These are phyloP conservation scores for Ischnura elegans DNA, from an alignment of 2,888 invertebrate genomes.

Conservation along the genomic window DNA sequence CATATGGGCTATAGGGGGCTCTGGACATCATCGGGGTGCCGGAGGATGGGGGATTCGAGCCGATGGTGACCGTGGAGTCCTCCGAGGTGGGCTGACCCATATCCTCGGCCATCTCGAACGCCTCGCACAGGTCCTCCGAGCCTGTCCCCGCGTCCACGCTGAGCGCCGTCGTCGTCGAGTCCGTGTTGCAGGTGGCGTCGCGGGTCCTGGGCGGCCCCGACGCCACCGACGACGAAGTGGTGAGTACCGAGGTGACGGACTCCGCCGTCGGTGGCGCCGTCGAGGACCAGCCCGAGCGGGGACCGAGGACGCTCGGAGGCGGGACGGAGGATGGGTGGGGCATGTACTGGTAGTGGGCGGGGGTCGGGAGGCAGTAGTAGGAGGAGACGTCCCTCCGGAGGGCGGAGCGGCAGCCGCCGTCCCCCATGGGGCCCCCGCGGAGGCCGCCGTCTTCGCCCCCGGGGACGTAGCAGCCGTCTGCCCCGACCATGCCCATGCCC, in stretches of 20 bases:
- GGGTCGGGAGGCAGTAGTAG: conserved; percentile 51
- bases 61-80: conserved; percentile 74
- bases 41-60: conserved; percentile 75
- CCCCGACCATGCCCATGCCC: background rate
- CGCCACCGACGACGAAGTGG: conserved; percentile 54
- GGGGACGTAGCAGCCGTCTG: background rate
- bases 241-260: conserved; percentile 55
- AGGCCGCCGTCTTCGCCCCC: background rate
- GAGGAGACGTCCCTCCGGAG: conserved; percentile 37
- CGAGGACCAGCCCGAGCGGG: background rate
- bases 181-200: conserved; percentile 85
- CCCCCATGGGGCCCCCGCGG: background rate
- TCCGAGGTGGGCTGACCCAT: conserved; percentile 74
- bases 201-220: conserved; percentile 75
- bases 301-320: background rate
- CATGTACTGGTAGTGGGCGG: background rate
- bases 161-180: conserved; percentile 81
- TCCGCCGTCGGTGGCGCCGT: conserved; percentile 37
- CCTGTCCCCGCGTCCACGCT: conserved; percentile 79
- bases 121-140: conserved; percentile 85
- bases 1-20: conserved; percentile 76
- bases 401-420: background rate
- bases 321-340: background rate
- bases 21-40: conserved; percentile 76
- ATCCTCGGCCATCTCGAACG: conserved; percentile 83